A percentile compares a stretch with the other conserved stretches of the same genome.
Conservation (phyloP, 2,113 vertebrate genomes). For the Pseudolaguvia tuberculata region DNA sequence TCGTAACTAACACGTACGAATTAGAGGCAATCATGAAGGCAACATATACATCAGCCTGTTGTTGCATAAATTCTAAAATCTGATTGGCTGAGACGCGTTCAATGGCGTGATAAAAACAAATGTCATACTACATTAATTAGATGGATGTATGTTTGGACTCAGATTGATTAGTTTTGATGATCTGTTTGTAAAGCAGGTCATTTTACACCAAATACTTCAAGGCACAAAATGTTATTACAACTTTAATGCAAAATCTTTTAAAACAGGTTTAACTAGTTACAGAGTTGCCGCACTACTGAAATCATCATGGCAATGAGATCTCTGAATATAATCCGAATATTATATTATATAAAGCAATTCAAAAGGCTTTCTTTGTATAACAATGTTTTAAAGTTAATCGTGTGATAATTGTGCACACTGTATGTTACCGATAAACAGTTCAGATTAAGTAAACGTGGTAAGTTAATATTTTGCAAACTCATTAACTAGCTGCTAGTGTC, state of each 20-base stretch:
- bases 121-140: too few species aligned
- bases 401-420: background rate
- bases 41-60: background rate
- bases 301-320: too few species aligned
- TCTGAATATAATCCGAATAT: too few species aligned
- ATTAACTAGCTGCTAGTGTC: background rate
- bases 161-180: too few species aligned
- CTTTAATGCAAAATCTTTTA: too few species aligned
- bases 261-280: background rate
- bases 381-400: too few species aligned
- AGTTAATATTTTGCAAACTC: background rate
- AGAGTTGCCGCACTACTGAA: background rate
- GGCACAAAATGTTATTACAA: too few species aligned
- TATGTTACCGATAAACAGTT: background rate
- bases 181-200: too few species aligned
- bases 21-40: background rate
- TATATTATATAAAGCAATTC: too few species aligned
- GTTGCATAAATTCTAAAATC: background rate
- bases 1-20: background rate
- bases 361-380: too few species aligned
- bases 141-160: too few species aligned
- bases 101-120: background rate
- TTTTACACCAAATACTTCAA: too few species aligned
- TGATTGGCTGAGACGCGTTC: background rate
- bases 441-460: background rate